These are phyloP conservation scores for Oncorhynchus tshawytscha DNA, from an alignment of 2,113 vertebrate species.

Conservation along the genomic window DNA sequence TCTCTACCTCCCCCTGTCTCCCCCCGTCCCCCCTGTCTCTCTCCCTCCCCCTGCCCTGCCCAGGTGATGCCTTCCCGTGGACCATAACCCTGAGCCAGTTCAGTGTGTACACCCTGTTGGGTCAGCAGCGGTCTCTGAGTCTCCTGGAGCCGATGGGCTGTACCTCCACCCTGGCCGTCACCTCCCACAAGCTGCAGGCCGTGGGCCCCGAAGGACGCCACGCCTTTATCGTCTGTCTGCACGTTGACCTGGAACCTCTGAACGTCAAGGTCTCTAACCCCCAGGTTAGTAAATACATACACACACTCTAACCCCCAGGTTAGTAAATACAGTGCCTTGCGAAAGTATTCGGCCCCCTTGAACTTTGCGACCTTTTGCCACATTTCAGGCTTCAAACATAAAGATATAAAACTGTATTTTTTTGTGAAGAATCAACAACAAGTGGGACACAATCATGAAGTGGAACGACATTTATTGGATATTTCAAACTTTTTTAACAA, in stretches of 20 bases:
- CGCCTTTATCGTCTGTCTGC: slow-evolving; percentile 94
- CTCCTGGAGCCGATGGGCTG: slow-evolving; percentile 93
- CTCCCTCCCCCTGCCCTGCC: background rate
- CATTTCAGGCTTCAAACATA: too few species aligned
- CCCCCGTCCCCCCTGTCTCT: too few species aligned
- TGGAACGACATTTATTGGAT: too few species aligned
- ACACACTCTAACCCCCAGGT: too few species aligned
- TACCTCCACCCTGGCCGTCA: slow-evolving; percentile 95
- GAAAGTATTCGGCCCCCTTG: too few species aligned
- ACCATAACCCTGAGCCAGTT: slow-evolving; percentile 88
- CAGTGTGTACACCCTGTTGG: slow-evolving; percentile 91
- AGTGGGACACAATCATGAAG: too few species aligned
- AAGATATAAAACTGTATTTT: too few species aligned
- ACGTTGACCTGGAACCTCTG: slow-evolving; percentile 92
- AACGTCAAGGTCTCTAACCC: slow-evolving; percentile 92
- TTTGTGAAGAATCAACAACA: too few species aligned
- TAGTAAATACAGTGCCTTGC: too few species aligned
- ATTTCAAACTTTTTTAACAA: too few species aligned
- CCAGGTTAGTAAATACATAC: slow-evolving; percentile 76
- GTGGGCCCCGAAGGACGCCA: slow-evolving; percentile 77
- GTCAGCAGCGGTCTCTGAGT: slow-evolving; percentile 86
- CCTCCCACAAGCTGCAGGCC: slow-evolving; percentile 84
- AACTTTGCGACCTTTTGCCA: too few species aligned
- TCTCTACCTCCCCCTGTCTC: too few species aligned
- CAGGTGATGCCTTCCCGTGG: slow-evolving; percentile 97